Base-by-base conservation (phyloP, 64 coral and sea anemone species). In the Montipora cactus region DNA sequence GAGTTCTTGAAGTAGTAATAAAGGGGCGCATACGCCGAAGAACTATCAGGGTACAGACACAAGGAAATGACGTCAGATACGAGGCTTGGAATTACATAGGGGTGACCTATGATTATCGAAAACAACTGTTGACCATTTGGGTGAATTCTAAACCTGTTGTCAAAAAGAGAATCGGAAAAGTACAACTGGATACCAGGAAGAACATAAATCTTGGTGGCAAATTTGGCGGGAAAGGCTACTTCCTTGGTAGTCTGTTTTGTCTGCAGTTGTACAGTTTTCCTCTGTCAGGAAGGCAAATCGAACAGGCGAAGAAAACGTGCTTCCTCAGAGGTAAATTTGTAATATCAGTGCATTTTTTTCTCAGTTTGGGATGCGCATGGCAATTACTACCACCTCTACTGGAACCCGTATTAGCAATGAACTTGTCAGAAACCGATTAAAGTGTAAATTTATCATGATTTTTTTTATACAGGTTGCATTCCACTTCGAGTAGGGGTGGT, bases 81-180 rank as follows among this genome's bases (percentile, higher is more conserved):
- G 89, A 28, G 66, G 89, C 83, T 19, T 97, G 95, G 95, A 97
- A 88, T 72, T 97, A 94, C 25, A 78, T 97, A 18, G 95, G 82
- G 25, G 88, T 89, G n/a, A 94, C 89, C 3, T 97, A 92, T 23
- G 55, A 84, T 48, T 73, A 89, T 25, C 67, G 59, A 44, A 88
- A 89, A 18, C 76, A 93, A 57, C 48, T 66, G 15, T 77, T 90
- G 52, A 97, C 94, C 19, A 76, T 97, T 44, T 94, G 92, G 95
- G 81, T 97, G 22, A 97, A 97, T 79, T 87, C 76, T n/a, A 97
- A 79, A 81, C 14, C 80, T 23, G 92, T 97, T 28, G 89, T 49
- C 2, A 81, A 51, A 76, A 94, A 47, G 4, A 70, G 83, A 14
- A 49, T 97, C 7, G 89, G 95, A 83, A 62, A 89, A 2, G 57